Base-by-base conservation (phyloP, 1,140 invertebrate species). In the Euschistus heros region DNA sequence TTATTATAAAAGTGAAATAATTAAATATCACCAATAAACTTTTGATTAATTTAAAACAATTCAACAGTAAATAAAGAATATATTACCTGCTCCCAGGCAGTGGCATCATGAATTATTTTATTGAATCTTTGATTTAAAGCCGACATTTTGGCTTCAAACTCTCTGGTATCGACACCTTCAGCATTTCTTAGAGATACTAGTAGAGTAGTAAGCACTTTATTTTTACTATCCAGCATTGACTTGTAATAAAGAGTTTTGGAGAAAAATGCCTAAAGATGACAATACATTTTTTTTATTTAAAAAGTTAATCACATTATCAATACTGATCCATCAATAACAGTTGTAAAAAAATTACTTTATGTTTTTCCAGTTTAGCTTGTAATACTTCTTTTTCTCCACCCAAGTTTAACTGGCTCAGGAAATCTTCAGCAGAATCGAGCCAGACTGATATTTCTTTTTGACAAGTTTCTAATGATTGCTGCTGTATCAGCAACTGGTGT, bases 141-240 rank as follows among this genome's bases (percentile, higher is more conserved):
- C 30, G 84, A 80, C 81, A 96, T 87, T 20, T 83, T 70, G 24
- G 66, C 65, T 14, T 70, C 66, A 61, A 73, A 70, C 13, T 73
- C 70, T 33, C 63, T 64, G 1, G 86, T 86, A 70, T 91, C 86
- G 5, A 87, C 80, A 84, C 86, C 65, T 85, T 83, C 68, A 85
- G 83, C 65, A 14, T 70, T 83, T 78, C 88, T 84, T 4, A 89
- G 83, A 0, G 88, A 82, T 71, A 88, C 87, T 0, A 88, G 79
- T n/a, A 96, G 88, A 71, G 85, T 93, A 68, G 86, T 84, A 75
- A 93, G 87, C n/a, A 95, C 86, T 77, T 95, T 94, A 74, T 94
- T 95, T 76, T 94, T 94, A 71, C 89, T 94, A 70, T 95, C 92
- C 47, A 96, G 73, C 86, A 94, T 93, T 0, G 92, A 93, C 73